Percentiles rank a stretch among this genome's conserved stretches.
These are phyloP conservation scores for Ernsta delagoae DNA, from an alignment of 2,888 invertebrate species.

Conservation along the genomic window DNA sequence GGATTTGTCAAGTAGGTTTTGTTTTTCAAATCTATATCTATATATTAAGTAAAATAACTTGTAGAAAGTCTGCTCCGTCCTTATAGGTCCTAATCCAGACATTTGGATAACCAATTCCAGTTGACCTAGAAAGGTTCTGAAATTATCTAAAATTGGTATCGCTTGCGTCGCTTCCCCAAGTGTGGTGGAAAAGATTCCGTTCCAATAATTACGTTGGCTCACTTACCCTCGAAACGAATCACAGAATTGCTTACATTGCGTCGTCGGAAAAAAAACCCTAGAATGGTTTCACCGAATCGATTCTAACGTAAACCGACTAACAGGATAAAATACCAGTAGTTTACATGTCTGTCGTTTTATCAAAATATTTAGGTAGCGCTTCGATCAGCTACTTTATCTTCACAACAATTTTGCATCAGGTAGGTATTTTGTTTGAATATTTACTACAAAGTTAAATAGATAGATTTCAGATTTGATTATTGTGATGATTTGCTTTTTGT, in stretches of 20 bases:
- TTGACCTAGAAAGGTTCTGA: constrained; percentile 1
- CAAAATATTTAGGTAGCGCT: no score
- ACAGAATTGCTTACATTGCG: constrained; percentile 19
- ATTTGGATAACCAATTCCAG: background rate
- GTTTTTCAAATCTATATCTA: no score
- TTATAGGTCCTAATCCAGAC: background rate
- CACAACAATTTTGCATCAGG: background rate
- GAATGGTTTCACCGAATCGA: constrained; percentile 18
- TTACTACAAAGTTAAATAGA: no score
- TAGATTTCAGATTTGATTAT: no score
- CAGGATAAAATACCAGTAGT: background rate
- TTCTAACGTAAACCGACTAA: constrained; percentile 4
- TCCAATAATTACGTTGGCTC: constrained; percentile 32
- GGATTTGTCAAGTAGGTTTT: no score
- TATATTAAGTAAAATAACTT: no score
- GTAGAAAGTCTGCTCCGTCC: no score
- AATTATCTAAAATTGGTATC: constrained; percentile 21
- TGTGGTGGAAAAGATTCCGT: constrained; percentile 14
- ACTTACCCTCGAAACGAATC: constrained; percentile 26
- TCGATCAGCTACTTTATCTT: background rate
- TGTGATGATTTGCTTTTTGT: no score
- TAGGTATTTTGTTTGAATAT: no score
- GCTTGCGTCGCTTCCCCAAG: constrained; percentile 6
- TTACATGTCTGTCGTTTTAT: no score
- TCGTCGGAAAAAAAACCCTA: constrained; percentile 15